phyloP scores from a whole-genome alignment of 1,140 invertebrate species.

The Plutomurus gul region DNA sequence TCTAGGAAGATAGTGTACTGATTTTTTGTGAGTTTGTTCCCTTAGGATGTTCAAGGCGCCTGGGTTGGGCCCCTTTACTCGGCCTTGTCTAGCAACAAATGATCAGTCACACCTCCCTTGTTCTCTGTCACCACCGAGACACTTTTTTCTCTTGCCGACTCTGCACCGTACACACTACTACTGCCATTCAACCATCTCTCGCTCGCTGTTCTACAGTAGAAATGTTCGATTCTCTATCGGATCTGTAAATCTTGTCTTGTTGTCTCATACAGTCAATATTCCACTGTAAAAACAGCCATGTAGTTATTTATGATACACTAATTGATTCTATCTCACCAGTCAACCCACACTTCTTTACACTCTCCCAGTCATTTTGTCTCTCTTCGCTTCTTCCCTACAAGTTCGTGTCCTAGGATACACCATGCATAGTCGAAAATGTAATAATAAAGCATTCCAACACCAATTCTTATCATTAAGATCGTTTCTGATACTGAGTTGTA shows the following conservation, averaged over 20 bases:
- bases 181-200: not conserved
- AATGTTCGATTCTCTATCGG: not conserved
- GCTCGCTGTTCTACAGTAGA: not conserved
- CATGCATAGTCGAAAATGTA: too few relatives aligned
- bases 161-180: not conserved
- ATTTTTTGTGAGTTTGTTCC: constrained; percentile 38
- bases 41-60: constrained; percentile 51
- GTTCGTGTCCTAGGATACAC: too few relatives aligned
- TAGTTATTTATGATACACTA: constrained; percentile 17
- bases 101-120: constrained; percentile 55
- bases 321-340: constrained; percentile 21
- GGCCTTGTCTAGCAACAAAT: constrained; percentile 55
- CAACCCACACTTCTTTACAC: constrained; percentile 12
- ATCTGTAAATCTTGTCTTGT: constrained; percentile 9
- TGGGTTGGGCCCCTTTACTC: constrained; percentile 51
- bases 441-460: too few relatives aligned
- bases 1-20: constrained; percentile 33
- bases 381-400: too few relatives aligned
- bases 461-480: too few relatives aligned
- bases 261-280: not conserved
- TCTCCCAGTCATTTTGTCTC: too few relatives aligned
- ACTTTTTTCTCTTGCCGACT: constrained; percentile 48
- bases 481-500: too few relatives aligned
- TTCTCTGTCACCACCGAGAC: constrained; percentile 52
- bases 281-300: constrained; percentile 1